Conservation (phyloP, 2,888 invertebrate genomes). For the Xestia sexstrigata region DNA sequence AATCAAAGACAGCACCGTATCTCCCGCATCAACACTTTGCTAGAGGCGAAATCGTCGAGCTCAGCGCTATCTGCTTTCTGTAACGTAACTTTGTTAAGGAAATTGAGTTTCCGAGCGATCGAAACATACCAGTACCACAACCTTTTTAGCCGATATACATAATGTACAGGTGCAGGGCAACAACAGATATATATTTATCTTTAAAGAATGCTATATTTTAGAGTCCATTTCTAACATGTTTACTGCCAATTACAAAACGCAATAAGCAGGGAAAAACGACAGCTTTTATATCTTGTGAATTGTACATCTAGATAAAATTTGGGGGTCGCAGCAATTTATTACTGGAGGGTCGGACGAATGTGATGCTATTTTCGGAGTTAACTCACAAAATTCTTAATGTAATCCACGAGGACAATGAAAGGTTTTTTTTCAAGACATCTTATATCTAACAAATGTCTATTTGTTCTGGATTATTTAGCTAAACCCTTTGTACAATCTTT, state of each 20-base stretch:
- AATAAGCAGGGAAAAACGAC: conserved; percentile 68
- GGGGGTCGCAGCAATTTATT: conserved; percentile 74
- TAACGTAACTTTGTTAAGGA: conserved; percentile 78
- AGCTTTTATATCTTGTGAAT: conserved; percentile 70
- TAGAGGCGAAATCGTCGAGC: conserved; percentile 54
- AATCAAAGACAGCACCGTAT: conserved; percentile 51
- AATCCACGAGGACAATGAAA: conserved; percentile 32
- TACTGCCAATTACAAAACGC: conserved; percentile 66
- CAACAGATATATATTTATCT: background rate
- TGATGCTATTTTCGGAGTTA: conserved; percentile 60
- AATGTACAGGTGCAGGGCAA: conserved; percentile 1
- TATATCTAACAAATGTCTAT: conserved; percentile 1
- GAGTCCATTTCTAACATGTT: conserved; percentile 59
- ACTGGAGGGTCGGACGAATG: conserved; percentile 67
- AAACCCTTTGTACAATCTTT: conserved; percentile 23
- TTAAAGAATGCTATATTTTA: conserved; percentile 7
- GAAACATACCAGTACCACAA: conserved; percentile 49
- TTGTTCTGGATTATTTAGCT: conserved; percentile 26
- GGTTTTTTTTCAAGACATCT: background rate
- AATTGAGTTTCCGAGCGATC: conserved; percentile 76
- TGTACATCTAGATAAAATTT: conserved; percentile 73
- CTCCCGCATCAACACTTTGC: conserved; percentile 55
- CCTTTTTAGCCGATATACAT: conserved; percentile 34
- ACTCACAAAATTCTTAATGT: conserved; percentile 49
- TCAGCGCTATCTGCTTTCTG: conserved; percentile 62